Evolutionary conservation across 1,140 invertebrate species (phyloP), one percentile per base, ranked within the genome.

Genomic region (Adelges cooleyi): DNA sequence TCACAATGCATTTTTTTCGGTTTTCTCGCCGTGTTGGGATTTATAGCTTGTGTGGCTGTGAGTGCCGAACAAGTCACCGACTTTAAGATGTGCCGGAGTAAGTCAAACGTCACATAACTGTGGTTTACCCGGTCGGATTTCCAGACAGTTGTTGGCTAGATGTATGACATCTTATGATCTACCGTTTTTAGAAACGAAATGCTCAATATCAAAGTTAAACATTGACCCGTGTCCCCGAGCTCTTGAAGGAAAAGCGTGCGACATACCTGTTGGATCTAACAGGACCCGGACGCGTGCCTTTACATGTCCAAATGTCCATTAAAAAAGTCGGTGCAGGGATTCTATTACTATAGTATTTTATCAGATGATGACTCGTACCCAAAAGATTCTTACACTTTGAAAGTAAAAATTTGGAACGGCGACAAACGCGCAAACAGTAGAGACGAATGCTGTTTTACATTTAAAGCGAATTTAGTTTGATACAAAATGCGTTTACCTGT

Each of bases 221-320:
- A 20, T 62, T 4, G 25, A 62, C 9, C 56, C 56, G 18, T 62
- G 56, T 46, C 42, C 56, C 13, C 38, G 46, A 62, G 38, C 56
- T 29, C 10, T 62, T 15, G 3, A 22, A 1, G n/a, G n/a, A 0
- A 22, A 36, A n/a, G 13, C 40, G 18, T 62, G 56, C n/a, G 56
- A 48, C 18, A 2, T 62, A 8, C 25, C 56, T 13, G 25, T 20
- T 15, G 18, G 25, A 18, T 2, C 20, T 6, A 62, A 62, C 11
- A 25, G 56, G 25, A 62, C 10, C 2, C 56, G 17, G 27, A 62
- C 40, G 56, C 40, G 17, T 62, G 56, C 6, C 15, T 62, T 2
- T 62, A 62, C 6, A 62, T 42, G 2, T 6, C 5, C 11, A 0
- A 11, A 2, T 62, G 56, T 22, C 56, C 29, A 33, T 6, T 33